These are phyloP conservation scores for Sinocyclocheilus rhinocerous DNA, from an alignment of 2,113 vertebrate species.

Conservation along the genomic window DNA sequence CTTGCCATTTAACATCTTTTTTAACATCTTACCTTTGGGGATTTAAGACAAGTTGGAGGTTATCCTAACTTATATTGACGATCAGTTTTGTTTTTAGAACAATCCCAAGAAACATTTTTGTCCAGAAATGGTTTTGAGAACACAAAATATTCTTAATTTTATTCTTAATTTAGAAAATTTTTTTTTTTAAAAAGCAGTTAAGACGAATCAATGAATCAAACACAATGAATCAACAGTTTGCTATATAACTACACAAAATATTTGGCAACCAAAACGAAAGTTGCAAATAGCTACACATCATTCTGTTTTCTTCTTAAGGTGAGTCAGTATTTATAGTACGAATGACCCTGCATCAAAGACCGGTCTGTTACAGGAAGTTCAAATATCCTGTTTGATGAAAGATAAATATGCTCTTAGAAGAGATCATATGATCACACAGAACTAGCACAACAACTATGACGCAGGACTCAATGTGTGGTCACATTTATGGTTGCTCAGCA, in stretches of 20 bases:
- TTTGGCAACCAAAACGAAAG: neutral
- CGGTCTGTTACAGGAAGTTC: neutral
- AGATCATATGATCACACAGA: neutral
- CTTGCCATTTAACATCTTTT: too few species aligned
- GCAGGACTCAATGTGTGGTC: neutral
- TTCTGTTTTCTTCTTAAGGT: neutral
- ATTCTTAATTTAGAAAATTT: too few species aligned
- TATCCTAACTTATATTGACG: too few species aligned
- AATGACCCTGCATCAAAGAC: neutral
- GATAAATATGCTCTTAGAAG: neutral
- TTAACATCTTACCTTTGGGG: too few species aligned
- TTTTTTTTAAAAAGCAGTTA: too few species aligned
- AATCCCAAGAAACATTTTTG: too few species aligned
- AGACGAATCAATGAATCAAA: too few species aligned
- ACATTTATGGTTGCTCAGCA: neutral
- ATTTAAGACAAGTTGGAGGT: too few species aligned
- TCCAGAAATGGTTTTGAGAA: too few species aligned
- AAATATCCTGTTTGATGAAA: neutral
- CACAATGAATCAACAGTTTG: neutral
- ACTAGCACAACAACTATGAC: neutral
- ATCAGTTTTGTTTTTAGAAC: too few species aligned
- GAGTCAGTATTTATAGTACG: neutral
- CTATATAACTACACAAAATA: neutral
- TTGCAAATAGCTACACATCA: neutral
- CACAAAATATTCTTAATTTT: too few species aligned